Conservation (phyloP, 2,888 invertebrate genomes). For the Drepana falcataria region DNA sequence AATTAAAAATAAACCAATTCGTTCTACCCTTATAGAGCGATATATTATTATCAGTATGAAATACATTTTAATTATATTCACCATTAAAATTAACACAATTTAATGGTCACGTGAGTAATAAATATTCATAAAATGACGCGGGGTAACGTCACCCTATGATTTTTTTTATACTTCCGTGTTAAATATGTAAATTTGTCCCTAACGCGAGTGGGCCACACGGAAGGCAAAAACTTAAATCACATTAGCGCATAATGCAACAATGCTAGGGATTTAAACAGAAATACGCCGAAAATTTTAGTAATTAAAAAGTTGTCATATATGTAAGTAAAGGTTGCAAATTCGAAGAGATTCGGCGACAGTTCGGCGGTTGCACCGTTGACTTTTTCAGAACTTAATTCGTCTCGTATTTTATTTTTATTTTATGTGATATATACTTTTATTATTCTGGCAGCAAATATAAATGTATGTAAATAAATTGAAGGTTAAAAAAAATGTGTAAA, state of each 20-base stretch:
- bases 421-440: too few relatives aligned
- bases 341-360: too few relatives aligned
- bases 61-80: background rate
- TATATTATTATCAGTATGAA: conserved; percentile 1
- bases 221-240: background rate
- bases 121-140: conserved; percentile 16
- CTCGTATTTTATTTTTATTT: too few relatives aligned
- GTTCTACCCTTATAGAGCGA: conserved; percentile 2
- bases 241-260: background rate
- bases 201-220: background rate
- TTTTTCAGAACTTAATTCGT: too few relatives aligned
- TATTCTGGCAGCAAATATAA: too few relatives aligned
- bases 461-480: too few relatives aligned
- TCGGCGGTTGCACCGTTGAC: too few relatives aligned
- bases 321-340: too few relatives aligned
- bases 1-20: conserved; percentile 8
- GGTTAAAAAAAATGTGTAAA: too few relatives aligned
- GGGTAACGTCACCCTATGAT: conserved; percentile 11
- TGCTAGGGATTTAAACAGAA: background rate
- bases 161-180: conserved; percentile 20
- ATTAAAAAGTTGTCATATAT: background rate
- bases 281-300: background rate
- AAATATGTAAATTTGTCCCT: conserved; percentile 19
- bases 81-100: background rate
- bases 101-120: conserved; percentile 22